Base-by-base conservation (phyloP, 37 sponge, comb jelly and placozoan genomes). In the Halichondria panicea region DNA sequence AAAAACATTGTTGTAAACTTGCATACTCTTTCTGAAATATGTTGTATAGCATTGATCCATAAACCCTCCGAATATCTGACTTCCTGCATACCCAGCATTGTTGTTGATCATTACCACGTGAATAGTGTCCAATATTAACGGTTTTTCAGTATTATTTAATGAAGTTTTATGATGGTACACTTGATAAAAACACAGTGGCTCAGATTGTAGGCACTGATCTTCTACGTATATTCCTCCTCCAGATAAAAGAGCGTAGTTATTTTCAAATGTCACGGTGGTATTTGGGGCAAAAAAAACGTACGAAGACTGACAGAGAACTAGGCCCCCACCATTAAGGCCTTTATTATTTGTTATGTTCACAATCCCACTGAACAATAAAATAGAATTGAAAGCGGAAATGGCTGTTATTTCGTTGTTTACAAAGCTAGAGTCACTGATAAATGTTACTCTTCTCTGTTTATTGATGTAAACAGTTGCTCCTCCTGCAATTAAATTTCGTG, bases 61-160 rank as follows among this genome's bases (percentile, higher is more conserved):
- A 9, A 27, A 55, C 22, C 56, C 56, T 55, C 56, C 56, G 25
- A 55, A 55, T 6, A 55, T 27, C 22, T 55, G 25, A 55, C 56
- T 55, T 25, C 56, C 56, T 55, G 56, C 56, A 55, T 55, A 55
- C 56, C 25, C 56, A 55, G 56, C 56, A 55, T 2, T 55, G 56
- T 55, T 55, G 25, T 55, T 55, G 3, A 27, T 25, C 56, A 55
- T 55, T 55, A 3, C 2, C 2, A 55, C 25, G 3, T 55, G 56
- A 27, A 55, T 25, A 27, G 56, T 55, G 15, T 48, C 15, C 13
- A 48, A 15, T 55, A 55, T 3, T 3, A 3, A 6, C 22, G 3
- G 56, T 27, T 6, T 55, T 25, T 55, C 7, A 9, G 56, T 25
- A 6, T 27, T 55, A 3, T 2, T 55, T 27, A 27, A 55, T n/a